Conservation (phyloP, 2,113 vertebrate genomes). For the western clawed frog (Xenopus tropicalis) region UCB_Xtro_10.0 CM004444.2:100149001-100149500, state of each 20-base stretch:
- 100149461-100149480: too few relatives aligned
- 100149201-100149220: conserved; percentile 38
- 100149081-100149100: conserved; percentile 5
- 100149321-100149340: not conserved
- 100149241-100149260: conserved; percentile 34
- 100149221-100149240: conserved; percentile 40
- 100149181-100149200: conserved; percentile 8
- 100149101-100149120: conserved; percentile 15
- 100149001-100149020: conserved; percentile 22
- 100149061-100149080: conserved; percentile 9
- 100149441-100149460: too few relatives aligned
- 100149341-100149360: too few relatives aligned
- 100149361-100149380: too few relatives aligned
- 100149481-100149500: too few relatives aligned
- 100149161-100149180: conserved; percentile 26
- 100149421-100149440: too few relatives aligned
- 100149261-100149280: conserved; percentile 21
- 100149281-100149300: conserved; percentile 35
- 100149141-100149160: conserved; percentile 35
- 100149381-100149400: too few relatives aligned
- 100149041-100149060: conserved; percentile 17
- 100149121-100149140: conserved; percentile 25
- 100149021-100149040: conserved; percentile 27
- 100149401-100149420: too few relatives aligned
- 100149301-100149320: conserved; percentile 26